Evolutionary conservation across 2,888 invertebrate genomes (phyloP), one percentile per base, ranked within the genome.

Genomic region (Mechanitis mazaeus): DNA sequence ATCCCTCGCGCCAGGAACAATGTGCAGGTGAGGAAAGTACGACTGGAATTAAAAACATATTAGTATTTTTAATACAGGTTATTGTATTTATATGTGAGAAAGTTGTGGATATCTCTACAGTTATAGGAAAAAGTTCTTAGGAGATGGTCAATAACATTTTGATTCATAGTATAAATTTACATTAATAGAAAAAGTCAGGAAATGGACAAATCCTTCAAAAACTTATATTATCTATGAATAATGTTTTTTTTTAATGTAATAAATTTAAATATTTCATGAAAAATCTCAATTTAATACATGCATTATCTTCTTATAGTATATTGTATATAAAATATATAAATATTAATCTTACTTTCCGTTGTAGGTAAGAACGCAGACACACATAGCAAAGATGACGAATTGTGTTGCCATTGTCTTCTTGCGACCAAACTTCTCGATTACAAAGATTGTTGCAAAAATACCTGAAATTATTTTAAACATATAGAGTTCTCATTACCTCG

Each of bases 401-500:
- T 98, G 97, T n/a, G 95, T 89, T 0, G 97, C 97, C 96, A 98
- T 98, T 0, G 98, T 98, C 75, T 94, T 94, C 79, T 96, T 97
- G 33, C 97, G 91, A 9, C 98, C 98, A 75, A 96, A 94, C 81
- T 93, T 94, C 81, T 98, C 98, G 67, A 98, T 97, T 2, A 97
- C 93, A 69, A 95, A 94, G 74, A 97, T 95, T 0, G 97, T 97
- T 2, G 96, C 94, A 75, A 97, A 95, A 66, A 97, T 95, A 42
- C 96, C 95, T 95, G 80, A 38, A 85, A 83, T 9, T 50, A n/a
- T 47, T n/a, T 6, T 60, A 50, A 54, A 63, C 63, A 68, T 20
- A 55, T 12, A 1, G 20, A 20, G 20, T 20, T 20, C 20, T 20
- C 20, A 20, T 20, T 20, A 20, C 20, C 20, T 20, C 20, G 20